Evolutionary conservation across 2,888 invertebrate species (phyloP).

Genomic region (Thumatha senex): DNA sequence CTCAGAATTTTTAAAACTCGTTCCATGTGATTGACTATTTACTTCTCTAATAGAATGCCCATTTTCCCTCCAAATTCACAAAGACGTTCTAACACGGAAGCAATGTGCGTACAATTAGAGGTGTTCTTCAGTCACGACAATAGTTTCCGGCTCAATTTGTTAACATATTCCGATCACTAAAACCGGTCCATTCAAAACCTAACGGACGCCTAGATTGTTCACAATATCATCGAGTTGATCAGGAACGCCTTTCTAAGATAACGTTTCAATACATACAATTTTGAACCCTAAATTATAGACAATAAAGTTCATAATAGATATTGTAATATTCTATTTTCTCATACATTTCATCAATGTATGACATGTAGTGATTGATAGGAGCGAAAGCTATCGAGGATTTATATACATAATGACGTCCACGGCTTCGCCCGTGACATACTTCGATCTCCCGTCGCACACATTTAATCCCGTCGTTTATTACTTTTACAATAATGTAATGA

Average conservation of each 20-base stretch:
- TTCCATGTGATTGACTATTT: too few relatives aligned
- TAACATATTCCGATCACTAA: conserved; percentile 31
- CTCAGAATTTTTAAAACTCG: too few relatives aligned
- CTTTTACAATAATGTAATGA: too few relatives aligned
- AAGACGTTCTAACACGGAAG: conserved; percentile 8
- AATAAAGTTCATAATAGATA: background rate
- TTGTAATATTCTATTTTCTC: background rate
- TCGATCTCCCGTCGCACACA: too few relatives aligned
- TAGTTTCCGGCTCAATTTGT: conserved; percentile 40
- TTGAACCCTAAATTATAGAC: background rate
- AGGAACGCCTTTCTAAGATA: conserved; percentile 33
- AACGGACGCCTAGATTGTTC: conserved; percentile 49
- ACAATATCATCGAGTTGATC: conserved; percentile 41
- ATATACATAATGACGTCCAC: conserved; percentile 17
- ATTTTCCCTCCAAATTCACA: conserved; percentile 3
- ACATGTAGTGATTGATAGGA: conserved; percentile 34
- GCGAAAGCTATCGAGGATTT: conserved; percentile 34
- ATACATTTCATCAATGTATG: conserved; percentile 30
- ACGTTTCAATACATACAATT: conserved; percentile 4
- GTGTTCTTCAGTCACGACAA: conserved; percentile 16
- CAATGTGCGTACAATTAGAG: conserved; percentile 19
- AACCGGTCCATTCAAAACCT: conserved; percentile 46
- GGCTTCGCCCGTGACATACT: too few relatives aligned
- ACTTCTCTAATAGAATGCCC: too few relatives aligned
- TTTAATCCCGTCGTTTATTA: too few relatives aligned